Percentiles rank a stretch among this genome's conserved stretches.
These are phyloP conservation scores for Conus ventricosus DNA, from an alignment of 1,140 invertebrate species.

Conservation along the genomic window DNA sequence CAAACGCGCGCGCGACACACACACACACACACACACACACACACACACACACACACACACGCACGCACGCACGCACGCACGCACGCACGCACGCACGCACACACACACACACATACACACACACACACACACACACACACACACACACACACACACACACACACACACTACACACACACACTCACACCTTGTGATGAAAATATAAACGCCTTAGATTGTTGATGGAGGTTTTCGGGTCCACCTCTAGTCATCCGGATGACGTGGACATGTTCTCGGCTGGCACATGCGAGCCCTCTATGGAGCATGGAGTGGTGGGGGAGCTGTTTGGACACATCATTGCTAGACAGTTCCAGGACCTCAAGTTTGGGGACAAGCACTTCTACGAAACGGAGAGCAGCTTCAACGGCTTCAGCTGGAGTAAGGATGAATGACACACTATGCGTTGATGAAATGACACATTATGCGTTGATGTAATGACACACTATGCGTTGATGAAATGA, in stretches of 20 bases:
- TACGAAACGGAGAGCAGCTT: slow-evolving; percentile 83
- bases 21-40: slow-evolving; percentile 13
- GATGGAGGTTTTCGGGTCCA: too few relatives aligned
- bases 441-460: too few relatives aligned
- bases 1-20: neutral
- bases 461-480: too few relatives aligned
- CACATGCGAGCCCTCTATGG: slow-evolving; percentile 89
- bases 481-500: too few relatives aligned
- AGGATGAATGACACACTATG: neutral
- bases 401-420: slow-evolving; percentile 80
- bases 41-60: slow-evolving; percentile 20
- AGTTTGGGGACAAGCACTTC: slow-evolving; percentile 96
- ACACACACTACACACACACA: neutral
- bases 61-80: too few relatives aligned
- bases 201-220: neutral
- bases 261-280: slow-evolving; percentile 90
- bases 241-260: slow-evolving; percentile 81
- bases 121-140: neutral
- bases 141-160: neutral
- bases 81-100: too few relatives aligned
- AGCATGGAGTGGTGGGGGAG: slow-evolving; percentile 93
- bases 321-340: slow-evolving; percentile 97
- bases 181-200: neutral
- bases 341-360: slow-evolving; percentile 91
- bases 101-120: slow-evolving; percentile 17